Conservation (phyloP, 2,888 invertebrate genomes). For the Dascillus cervinus region DNA sequence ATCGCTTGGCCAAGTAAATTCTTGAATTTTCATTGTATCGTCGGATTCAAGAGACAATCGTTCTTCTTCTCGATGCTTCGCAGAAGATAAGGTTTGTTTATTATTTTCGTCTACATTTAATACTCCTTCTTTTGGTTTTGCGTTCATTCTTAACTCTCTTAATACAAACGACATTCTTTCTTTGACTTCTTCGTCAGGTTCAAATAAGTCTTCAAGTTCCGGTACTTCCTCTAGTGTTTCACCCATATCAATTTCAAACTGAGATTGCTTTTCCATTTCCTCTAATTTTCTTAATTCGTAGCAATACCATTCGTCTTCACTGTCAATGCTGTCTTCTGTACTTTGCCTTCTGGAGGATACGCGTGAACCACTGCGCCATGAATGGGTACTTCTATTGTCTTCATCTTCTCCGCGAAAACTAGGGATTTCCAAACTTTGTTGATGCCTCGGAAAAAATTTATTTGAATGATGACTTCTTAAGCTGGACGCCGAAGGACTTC, state of each 20-base stretch:
- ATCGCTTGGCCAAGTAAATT: background rate
- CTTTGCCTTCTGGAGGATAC: constrained; percentile 83
- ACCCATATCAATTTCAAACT: constrained; percentile 56
- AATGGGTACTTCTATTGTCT: constrained; percentile 79
- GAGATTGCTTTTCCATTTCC: constrained; percentile 72
- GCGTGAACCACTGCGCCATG: constrained; percentile 77
- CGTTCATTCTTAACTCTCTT: constrained; percentile 65
- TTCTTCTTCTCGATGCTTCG: constrained; percentile 32
- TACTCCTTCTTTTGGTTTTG: constrained; percentile 43
- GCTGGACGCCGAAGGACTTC: constrained; percentile 59
- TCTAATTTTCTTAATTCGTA: constrained; percentile 81
- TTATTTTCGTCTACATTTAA: constrained; percentile 38
- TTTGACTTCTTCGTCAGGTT: constrained; percentile 63
- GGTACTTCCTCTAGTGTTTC: constrained; percentile 51
- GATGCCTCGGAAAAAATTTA: constrained; percentile 60
- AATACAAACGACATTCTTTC: constrained; percentile 75
- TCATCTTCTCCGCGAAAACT: constrained; percentile 59
- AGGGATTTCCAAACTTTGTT: constrained; percentile 75
- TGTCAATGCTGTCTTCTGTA: constrained; percentile 88
- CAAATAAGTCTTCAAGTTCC: constrained; percentile 46
- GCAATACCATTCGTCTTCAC: constrained; percentile 90
- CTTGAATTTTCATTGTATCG: constrained; percentile 36
- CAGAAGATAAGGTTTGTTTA: constrained; percentile 34
- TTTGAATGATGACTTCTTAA: constrained; percentile 50
- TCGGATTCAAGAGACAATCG: constrained; percentile 33